Percentiles rank a stretch among this genome's conserved stretches.
Evolutionary conservation across 2,888 invertebrate species (phyloP).

Genomic region (Calliopum simillimum): DNA sequence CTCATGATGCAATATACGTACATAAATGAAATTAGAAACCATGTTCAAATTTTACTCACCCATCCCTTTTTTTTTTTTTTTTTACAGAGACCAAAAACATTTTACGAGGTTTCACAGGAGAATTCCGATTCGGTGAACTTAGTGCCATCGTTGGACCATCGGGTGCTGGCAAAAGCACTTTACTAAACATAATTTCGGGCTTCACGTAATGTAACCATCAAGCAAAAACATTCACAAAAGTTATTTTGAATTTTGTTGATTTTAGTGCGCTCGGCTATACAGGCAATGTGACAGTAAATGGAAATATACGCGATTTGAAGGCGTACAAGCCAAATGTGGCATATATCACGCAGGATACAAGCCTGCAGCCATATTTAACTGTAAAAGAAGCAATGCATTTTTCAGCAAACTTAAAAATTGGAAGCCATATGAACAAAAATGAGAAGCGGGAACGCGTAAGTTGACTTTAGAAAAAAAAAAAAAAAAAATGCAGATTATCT

Average conservation of each 20-base stretch:
- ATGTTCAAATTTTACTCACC: too few species aligned
- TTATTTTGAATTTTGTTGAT: constrained; percentile 21
- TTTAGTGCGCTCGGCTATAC: constrained; percentile 66
- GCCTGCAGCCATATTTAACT: constrained; percentile 84
- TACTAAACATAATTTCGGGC: constrained; percentile 90
- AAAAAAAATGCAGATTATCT: neutral
- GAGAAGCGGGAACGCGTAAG: constrained; percentile 78
- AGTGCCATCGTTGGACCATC: constrained; percentile 92
- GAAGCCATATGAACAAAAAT: constrained; percentile 71
- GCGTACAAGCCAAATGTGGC: constrained; percentile 81
- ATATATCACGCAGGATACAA: constrained; percentile 91
- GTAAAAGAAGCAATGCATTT: constrained; percentile 87
- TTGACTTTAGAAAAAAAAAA: constrained; percentile 14
- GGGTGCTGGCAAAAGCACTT: constrained; percentile 88
- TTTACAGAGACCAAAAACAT: constrained; percentile 73
- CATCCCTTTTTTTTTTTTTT: constrained; percentile 12
- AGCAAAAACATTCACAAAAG: constrained; percentile 32
- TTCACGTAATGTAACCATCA: constrained; percentile 78
- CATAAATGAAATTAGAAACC: too few species aligned
- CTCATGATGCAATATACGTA: too few species aligned
- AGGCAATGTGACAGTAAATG: constrained; percentile 82
- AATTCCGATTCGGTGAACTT: constrained; percentile 80
- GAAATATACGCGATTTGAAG: constrained; percentile 74
- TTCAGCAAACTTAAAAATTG: constrained; percentile 88
- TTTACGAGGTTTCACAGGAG: constrained; percentile 73